A percentile compares a stretch with the other conserved stretches of the same genome.
phyloP scores from a whole-genome alignment of 2,888 invertebrate genomes.

The Prosapia bicincta region DNA sequence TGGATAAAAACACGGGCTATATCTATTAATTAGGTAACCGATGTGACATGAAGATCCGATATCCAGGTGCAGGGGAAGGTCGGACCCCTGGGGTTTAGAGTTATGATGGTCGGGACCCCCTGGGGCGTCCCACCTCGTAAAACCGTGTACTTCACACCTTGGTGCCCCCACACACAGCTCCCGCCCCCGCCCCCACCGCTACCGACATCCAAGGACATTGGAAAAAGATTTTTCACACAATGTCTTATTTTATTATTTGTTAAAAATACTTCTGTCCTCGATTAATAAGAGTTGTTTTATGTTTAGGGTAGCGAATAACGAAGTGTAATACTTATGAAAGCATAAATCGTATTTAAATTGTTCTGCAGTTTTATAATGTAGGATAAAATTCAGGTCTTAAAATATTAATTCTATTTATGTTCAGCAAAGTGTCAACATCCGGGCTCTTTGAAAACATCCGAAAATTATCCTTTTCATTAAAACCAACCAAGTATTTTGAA shows the following conservation, averaged over 20 bases:
- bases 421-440: no score
- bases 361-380: no score
- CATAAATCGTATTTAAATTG: no score
- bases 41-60: background rate
- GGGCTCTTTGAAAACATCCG: no score
- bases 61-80: background rate
- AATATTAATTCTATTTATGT: no score
- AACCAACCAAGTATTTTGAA: no score
- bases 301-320: no score
- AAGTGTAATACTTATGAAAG: no score
- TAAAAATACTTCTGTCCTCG: no score
- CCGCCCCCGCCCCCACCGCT: background rate
- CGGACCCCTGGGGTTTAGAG: slow-evolving; percentile 18
- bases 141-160: slow-evolving; percentile 31
- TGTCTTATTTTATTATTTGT: background rate
- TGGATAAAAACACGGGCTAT: background rate
- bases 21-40: background rate
- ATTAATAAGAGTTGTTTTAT: no score
- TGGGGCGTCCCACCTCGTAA: slow-evolving; percentile 29
- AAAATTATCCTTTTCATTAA: no score
- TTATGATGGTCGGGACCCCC: slow-evolving; percentile 4
- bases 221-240: background rate
- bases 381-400: no score
- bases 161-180: slow-evolving; percentile 13
- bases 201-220: background rate